These are phyloP conservation scores for Cyprinodon variegatus DNA, from an alignment of 2,113 vertebrate species.

Conservation along the genomic window DNA sequence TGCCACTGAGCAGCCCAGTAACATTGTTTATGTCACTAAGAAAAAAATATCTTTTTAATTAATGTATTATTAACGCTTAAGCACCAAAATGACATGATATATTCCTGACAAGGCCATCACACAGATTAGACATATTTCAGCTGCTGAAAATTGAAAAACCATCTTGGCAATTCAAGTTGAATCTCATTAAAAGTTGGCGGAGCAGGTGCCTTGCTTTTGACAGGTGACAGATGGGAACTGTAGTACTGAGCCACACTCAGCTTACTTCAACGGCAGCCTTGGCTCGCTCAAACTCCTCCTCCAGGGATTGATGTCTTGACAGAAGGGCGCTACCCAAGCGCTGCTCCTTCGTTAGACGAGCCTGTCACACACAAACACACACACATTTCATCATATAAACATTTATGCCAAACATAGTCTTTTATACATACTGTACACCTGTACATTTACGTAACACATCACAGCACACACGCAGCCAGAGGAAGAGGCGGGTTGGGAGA, in stretches of 20 bases:
- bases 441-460: slow-evolving; percentile 13
- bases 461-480: slow-evolving; percentile 27
- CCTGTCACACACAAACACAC: slow-evolving; percentile 76
- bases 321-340: slow-evolving; percentile 89
- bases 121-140: not conserved
- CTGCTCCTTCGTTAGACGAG: slow-evolving; percentile 88
- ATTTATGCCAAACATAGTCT: slow-evolving; percentile 45
- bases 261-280: slow-evolving; percentile 98
- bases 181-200: slow-evolving; percentile 27
- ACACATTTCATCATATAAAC: slow-evolving; percentile 41
- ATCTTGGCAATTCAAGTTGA: not conserved
- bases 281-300: slow-evolving; percentile 98
- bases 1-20: too few relatives aligned
- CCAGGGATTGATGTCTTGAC: slow-evolving; percentile 95
- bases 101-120: not conserved
- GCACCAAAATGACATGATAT: not conserved
- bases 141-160: slow-evolving; percentile 7
- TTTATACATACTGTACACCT: slow-evolving; percentile 13
- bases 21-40: not conserved
- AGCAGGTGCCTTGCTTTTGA: slow-evolving; percentile 14
- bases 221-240: slow-evolving; percentile 33
- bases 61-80: too few relatives aligned
- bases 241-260: slow-evolving; percentile 18
- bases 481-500: slow-evolving; percentile 60
- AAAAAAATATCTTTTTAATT: too few relatives aligned